A percentile compares a stretch with the other conserved stretches of the same genome.
phyloP scores from a whole-genome alignment of 2,888 invertebrate species.

The Cremastinae sp. region DNA sequence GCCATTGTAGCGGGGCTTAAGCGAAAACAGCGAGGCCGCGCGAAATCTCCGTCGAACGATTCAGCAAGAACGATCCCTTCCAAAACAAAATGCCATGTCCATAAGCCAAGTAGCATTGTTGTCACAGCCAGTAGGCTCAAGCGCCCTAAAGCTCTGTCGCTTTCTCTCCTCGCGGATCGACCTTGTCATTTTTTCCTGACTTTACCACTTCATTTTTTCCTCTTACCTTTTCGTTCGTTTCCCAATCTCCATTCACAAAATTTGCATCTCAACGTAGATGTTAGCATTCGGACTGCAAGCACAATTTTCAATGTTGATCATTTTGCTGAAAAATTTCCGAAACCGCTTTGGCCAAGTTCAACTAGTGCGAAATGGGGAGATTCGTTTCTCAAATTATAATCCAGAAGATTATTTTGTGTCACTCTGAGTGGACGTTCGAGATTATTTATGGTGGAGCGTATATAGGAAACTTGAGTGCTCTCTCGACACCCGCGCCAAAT shows the following conservation, averaged over 20 bases:
- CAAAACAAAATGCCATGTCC: conserved; percentile 26
- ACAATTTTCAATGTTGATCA: too few species aligned
- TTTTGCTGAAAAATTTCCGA: too few species aligned
- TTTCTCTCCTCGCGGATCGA: conserved; percentile 33
- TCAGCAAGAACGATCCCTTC: conserved; percentile 28
- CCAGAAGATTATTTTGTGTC: too few species aligned
- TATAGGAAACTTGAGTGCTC: conserved; percentile 49
- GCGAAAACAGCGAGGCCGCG: conserved; percentile 45
- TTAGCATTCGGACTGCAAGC: too few species aligned
- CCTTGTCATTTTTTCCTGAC: not conserved
- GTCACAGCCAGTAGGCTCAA: conserved; percentile 64
- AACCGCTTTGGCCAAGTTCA: too few species aligned
- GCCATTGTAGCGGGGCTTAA: conserved; percentile 67
- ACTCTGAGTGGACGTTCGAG: too few species aligned
- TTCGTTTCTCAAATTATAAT: too few species aligned
- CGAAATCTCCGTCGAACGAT: conserved; percentile 36
- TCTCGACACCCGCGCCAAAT: conserved; percentile 43
- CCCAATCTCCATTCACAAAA: too few species aligned
- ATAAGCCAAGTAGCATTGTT: conserved; percentile 61
- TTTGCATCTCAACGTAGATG: too few species aligned
- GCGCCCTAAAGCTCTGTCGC: conserved; percentile 64
- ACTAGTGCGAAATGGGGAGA: too few species aligned
- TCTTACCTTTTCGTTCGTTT: not conserved
- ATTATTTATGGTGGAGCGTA: conserved; percentile 7
- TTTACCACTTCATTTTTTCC: conserved; percentile 17